Evolutionary conservation across 2,888 invertebrate genomes (phyloP).

Genomic region (Chelonus formosanus): DNA sequence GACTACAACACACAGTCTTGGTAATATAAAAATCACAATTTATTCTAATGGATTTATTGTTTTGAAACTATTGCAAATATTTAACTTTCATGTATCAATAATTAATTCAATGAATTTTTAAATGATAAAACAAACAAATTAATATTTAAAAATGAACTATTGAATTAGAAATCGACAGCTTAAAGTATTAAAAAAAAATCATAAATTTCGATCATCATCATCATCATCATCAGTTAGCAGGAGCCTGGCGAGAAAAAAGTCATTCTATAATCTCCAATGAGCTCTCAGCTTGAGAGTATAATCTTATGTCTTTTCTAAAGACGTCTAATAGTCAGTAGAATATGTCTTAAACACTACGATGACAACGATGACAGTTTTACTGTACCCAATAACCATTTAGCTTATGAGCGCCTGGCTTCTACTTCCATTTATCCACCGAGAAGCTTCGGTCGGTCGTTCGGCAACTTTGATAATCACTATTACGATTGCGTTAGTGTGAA

Average conservation of each 20-base stretch:
- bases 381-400: slow-evolving; percentile 27
- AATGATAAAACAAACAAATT: too few species aligned
- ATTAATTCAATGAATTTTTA: too few species aligned
- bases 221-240: too few species aligned
- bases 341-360: slow-evolving; percentile 24
- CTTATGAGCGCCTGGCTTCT: slow-evolving; percentile 23
- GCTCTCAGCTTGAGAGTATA: slow-evolving; percentile 18
- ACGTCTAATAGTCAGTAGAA: slow-evolving; percentile 17
- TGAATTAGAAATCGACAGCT: too few species aligned
- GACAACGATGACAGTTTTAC: slow-evolving; percentile 30
- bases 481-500: background rate
- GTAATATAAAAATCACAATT: background rate
- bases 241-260: background rate
- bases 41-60: too few species aligned
- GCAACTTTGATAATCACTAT: slow-evolving; percentile 23
- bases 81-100: too few species aligned
- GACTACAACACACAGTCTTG: background rate
- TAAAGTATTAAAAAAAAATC: too few species aligned
- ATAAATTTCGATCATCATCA: too few species aligned
- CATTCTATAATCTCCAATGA: slow-evolving; percentile 6
- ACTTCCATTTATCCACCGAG: slow-evolving; percentile 5
- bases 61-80: too few species aligned
- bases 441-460: slow-evolving; percentile 6
- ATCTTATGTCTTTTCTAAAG: slow-evolving; percentile 1
- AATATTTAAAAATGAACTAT: too few species aligned